Evolutionary conservation across 2,113 vertebrate species (phyloP).

Genomic region (Tonatia bakeri): DNA sequence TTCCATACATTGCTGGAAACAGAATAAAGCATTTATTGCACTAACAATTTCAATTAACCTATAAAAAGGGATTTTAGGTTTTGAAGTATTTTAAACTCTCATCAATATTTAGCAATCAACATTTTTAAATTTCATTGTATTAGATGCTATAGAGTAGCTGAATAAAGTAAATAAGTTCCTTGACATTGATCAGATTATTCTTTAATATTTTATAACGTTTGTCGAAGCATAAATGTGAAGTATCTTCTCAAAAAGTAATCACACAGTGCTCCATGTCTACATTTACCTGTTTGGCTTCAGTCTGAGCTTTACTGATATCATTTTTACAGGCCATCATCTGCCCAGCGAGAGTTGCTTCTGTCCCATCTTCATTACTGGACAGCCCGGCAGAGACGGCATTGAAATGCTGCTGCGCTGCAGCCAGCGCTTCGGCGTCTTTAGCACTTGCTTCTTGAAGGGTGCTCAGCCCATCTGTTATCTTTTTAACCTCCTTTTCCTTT

Average conservation of each 20-base stretch:
- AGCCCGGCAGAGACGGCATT: constrained; percentile 92
- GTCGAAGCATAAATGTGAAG: neutral
- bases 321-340: constrained; percentile 97
- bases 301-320: constrained; percentile 93
- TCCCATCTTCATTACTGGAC: constrained; percentile 89
- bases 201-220: neutral
- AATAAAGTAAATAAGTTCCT: neutral
- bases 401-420: constrained; percentile 89
- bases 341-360: constrained; percentile 88
- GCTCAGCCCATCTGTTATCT: constrained; percentile 80
- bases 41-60: neutral
- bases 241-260: neutral
- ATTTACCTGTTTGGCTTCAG: constrained; percentile 94
- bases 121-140: neutral
- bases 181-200: neutral
- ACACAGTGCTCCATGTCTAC: neutral
- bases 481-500: constrained; percentile 90
- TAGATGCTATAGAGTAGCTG: neutral
- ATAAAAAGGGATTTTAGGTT: neutral
- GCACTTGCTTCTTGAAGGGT: constrained; percentile 83
- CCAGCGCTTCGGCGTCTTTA: constrained; percentile 83
- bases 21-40: neutral
- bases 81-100: neutral
- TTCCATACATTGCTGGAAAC: neutral
- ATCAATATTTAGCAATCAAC: neutral